phyloP scores from a whole-genome alignment of 2,888 invertebrate genomes.

The Hypolimnas misippus region DNA sequence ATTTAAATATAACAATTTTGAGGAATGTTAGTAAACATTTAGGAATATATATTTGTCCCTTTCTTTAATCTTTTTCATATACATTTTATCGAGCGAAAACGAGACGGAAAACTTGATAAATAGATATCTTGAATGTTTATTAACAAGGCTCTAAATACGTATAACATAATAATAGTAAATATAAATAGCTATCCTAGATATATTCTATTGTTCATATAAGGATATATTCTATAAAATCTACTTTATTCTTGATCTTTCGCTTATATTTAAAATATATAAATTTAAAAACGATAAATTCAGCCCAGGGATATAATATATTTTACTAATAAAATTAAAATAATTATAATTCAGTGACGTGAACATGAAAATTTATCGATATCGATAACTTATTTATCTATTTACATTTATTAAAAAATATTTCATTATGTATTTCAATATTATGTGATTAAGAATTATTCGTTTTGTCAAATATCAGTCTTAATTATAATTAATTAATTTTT shows the following conservation, averaged over 20 bases:
- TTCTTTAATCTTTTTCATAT: not conserved
- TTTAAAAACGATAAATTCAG: not conserved
- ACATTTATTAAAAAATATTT: too few relatives aligned
- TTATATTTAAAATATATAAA: not conserved
- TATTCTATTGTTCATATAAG: not conserved
- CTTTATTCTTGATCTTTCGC: not conserved
- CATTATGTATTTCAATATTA: not conserved
- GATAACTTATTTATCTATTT: not conserved
- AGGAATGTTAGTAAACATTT: slow-evolving; percentile 1
- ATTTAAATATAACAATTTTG: slow-evolving; percentile 5
- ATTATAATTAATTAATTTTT: not conserved
- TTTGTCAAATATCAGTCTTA: not conserved
- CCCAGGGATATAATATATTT: not conserved
- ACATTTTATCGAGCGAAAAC: not conserved
- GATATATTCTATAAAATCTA: not conserved
- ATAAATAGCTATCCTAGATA: not conserved
- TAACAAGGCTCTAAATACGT: not conserved
- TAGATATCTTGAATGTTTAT: not conserved
- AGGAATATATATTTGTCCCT: not conserved
- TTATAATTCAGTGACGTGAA: not conserved
- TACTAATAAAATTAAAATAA: not conserved
- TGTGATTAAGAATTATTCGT: not conserved
- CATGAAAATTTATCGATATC: not conserved
- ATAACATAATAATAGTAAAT: slow-evolving; percentile 7
- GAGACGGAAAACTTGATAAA: not conserved